phyloP scores from a whole-genome alignment of 1,140 invertebrate species.

The Panagrolaimus sp. region DNA sequence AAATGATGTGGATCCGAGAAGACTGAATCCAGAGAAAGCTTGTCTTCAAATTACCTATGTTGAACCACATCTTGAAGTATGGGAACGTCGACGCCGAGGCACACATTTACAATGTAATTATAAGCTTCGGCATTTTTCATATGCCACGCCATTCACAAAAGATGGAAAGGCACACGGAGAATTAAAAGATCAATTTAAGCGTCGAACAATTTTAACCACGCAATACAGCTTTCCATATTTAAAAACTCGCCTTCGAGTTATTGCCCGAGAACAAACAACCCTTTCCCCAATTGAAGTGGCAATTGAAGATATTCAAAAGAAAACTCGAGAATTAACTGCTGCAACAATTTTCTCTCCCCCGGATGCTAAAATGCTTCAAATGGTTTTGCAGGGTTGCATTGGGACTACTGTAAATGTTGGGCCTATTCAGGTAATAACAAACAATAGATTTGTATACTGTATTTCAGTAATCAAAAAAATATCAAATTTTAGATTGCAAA shows the following conservation, averaged over 20 bases:
- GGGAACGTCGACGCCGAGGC: slow-evolving; percentile 73
- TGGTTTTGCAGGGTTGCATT: slow-evolving; percentile 83
- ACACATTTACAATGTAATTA: slow-evolving; percentile 90
- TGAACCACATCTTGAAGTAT: slow-evolving; percentile 86
- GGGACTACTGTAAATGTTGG: slow-evolving; percentile 94
- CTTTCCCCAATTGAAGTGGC: slow-evolving; percentile 89
- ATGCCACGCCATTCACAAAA: slow-evolving; percentile 89
- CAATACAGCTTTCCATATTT: slow-evolving; percentile 86
- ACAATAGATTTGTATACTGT: background rate
- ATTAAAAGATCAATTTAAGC: slow-evolving; percentile 86
- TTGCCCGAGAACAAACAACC: slow-evolving; percentile 75
- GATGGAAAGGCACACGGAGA: slow-evolving; percentile 85
- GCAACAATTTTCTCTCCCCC: slow-evolving; percentile 83
- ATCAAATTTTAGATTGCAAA: slow-evolving; percentile 46
- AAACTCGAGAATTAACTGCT: slow-evolving; percentile 73
- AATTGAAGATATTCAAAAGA: slow-evolving; percentile 95
- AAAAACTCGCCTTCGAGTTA: slow-evolving; percentile 84
- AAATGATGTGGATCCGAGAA: slow-evolving; percentile 73
- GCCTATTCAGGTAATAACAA: slow-evolving; percentile 81
- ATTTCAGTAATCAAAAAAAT: too few relatives aligned
- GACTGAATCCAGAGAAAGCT: slow-evolving; percentile 75
- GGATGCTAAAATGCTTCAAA: slow-evolving; percentile 90
- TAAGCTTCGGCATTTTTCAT: slow-evolving; percentile 90
- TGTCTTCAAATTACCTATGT: slow-evolving; percentile 98
- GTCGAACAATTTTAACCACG: slow-evolving; percentile 89